A percentile compares a stretch with the other conserved stretches of the same genome.
phyloP scores from a whole-genome alignment of 2,888 invertebrate species.

The Apoda limacodes region DNA sequence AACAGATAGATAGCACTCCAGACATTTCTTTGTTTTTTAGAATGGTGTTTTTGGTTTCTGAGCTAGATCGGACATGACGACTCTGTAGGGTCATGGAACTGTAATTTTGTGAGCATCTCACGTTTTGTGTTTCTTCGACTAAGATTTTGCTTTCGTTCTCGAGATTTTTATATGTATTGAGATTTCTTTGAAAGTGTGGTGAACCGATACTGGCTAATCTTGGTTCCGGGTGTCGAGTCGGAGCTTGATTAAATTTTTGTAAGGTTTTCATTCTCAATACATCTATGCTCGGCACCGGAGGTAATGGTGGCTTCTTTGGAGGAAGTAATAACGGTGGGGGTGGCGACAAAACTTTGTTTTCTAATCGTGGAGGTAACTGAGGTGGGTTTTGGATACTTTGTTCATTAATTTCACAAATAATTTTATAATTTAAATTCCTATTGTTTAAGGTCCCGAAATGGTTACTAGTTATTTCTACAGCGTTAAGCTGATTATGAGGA shows the following conservation, averaged over 20 bases:
- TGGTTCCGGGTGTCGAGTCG: slow-evolving; percentile 51
- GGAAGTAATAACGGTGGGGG: slow-evolving; percentile 70
- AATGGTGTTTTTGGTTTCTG: slow-evolving; percentile 60
- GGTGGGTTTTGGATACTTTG: slow-evolving; percentile 50
- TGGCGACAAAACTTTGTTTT: slow-evolving; percentile 45
- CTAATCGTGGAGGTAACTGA: slow-evolving; percentile 63
- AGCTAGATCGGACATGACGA: slow-evolving; percentile 56
- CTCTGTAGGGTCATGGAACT: slow-evolving; percentile 54
- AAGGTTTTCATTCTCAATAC: slow-evolving; percentile 68
- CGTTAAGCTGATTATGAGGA: slow-evolving; percentile 50
- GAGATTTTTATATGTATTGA: slow-evolving; percentile 69
- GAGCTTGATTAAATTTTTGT: slow-evolving; percentile 42
- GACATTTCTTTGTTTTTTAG: slow-evolving; percentile 57
- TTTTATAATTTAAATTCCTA: slow-evolving; percentile 54
- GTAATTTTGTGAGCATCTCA: slow-evolving; percentile 41
- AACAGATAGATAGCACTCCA: slow-evolving; percentile 58
- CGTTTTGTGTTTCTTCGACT: slow-evolving; percentile 40
- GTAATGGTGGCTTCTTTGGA: slow-evolving; percentile 79
- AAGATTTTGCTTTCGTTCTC: slow-evolving; percentile 56
- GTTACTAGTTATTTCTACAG: slow-evolving; percentile 51
- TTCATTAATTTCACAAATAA: slow-evolving; percentile 58
- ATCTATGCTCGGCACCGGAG: slow-evolving; percentile 76
- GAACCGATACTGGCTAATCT: slow-evolving; percentile 74
- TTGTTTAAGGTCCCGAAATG: slow-evolving; percentile 59
- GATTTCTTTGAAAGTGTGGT: slow-evolving; percentile 72